Percentiles rank a stretch among this genome's conserved stretches.
Evolutionary conservation across 2,113 vertebrate genomes (phyloP).

Genomic region (Camelus dromedarius): DNA sequence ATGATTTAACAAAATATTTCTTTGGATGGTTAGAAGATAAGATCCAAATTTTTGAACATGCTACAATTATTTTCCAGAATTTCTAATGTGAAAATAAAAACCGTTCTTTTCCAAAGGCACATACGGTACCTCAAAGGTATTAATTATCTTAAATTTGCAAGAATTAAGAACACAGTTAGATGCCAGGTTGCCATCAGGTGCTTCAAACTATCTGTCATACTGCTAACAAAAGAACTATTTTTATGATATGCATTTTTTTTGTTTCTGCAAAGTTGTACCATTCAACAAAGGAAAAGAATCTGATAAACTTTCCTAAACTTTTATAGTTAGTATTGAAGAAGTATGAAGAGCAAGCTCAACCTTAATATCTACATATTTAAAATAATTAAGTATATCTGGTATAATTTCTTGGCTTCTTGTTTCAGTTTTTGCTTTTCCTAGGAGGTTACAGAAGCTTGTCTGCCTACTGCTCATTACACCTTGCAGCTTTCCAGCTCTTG

Average conservation of each 20-base stretch:
- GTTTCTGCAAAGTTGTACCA: conserved; percentile 70
- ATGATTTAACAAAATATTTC: conserved; percentile 44
- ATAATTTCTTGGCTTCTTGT: not conserved
- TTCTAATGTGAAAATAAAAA: conserved; percentile 75
- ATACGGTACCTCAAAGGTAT: conserved; percentile 70
- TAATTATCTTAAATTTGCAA: conserved; percentile 82
- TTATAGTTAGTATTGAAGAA: conserved; percentile 63
- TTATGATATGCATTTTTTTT: conserved; percentile 68
- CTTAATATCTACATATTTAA: conserved; percentile 20
- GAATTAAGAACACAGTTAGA: conserved; percentile 76
- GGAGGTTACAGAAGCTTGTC: not conserved
- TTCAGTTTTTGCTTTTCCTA: conserved; percentile 17
- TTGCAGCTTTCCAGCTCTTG: not conserved
- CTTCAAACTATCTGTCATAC: conserved; percentile 81
- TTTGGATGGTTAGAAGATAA: conserved; percentile 47
- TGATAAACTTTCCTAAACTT: conserved; percentile 68
- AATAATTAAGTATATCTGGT: conserved; percentile 2
- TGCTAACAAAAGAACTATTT: conserved; percentile 80
- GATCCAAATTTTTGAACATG: conserved; percentile 50
- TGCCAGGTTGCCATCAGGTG: conserved; percentile 70
- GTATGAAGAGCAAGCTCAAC: not conserved
- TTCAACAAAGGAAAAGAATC: conserved; percentile 50
- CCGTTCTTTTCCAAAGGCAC: conserved; percentile 59
- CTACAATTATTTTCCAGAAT: conserved; percentile 74
- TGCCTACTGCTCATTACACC: not conserved